Percentiles rank a stretch among this genome's conserved stretches.
These are phyloP conservation scores for Conistra vaccinii DNA, from an alignment of 2,888 invertebrate genomes.

Conservation along the genomic window DNA sequence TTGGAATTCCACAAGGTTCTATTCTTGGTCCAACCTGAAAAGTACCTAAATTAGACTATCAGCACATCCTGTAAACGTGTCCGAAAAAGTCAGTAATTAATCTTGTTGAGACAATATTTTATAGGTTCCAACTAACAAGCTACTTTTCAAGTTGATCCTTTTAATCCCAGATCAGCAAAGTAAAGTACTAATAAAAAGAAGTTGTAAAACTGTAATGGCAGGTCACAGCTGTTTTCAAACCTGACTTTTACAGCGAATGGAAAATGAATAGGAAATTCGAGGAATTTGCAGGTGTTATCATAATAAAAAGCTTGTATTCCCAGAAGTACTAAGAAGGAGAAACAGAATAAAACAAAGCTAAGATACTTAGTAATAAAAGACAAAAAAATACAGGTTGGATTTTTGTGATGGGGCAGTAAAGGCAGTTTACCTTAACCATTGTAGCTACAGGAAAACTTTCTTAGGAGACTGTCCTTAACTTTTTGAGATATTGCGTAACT, in stretches of 20 bases:
- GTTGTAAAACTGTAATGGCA: slow-evolving; percentile 31
- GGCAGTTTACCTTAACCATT: neutral
- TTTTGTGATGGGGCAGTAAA: no score
- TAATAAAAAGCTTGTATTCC: neutral
- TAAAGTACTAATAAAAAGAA: slow-evolving; percentile 38
- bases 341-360: neutral
- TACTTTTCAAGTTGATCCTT: slow-evolving; percentile 13
- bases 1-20: neutral
- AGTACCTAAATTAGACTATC: no score
- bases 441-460: neutral
- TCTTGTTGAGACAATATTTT: neutral
- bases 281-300: neutral
- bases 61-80: neutral
- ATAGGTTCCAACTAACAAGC: neutral
- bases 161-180: slow-evolving; percentile 39
- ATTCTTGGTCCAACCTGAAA: neutral
- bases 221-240: slow-evolving; percentile 22
- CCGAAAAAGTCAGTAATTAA: neutral
- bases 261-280: slow-evolving; percentile 6
- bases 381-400: neutral
- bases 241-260: slow-evolving; percentile 2
- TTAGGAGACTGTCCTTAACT: neutral
- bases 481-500: neutral
- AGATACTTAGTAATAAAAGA: neutral
- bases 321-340: neutral